Conservation (phyloP, 2,888 invertebrate genomes). For the Rutpela maculata region DNA sequence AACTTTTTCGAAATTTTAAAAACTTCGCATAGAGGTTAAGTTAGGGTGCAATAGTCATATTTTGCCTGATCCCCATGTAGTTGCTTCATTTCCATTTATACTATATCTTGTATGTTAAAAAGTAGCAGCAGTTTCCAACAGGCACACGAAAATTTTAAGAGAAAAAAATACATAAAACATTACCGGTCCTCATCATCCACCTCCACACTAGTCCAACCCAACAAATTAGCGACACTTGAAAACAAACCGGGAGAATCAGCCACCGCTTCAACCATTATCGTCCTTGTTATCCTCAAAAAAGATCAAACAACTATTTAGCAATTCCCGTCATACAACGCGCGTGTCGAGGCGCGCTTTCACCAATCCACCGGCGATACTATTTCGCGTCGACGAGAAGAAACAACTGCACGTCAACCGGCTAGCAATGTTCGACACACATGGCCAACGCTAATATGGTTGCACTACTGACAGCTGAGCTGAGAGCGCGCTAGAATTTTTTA, state of each 20-base stretch:
- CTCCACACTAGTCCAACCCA: conserved; percentile 61
- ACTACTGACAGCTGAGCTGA: not conserved
- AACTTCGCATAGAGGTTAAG: too few species aligned
- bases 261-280: conserved; percentile 56
- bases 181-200: conserved; percentile 68
- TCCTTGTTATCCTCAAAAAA: not conserved
- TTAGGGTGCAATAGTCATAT: too few species aligned
- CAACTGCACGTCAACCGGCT: conserved; percentile 56
- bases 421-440: conserved; percentile 45
- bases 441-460: conserved; percentile 31
- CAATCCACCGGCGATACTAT: not conserved
- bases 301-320: not conserved
- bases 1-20: too few species aligned
- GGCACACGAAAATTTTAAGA: not conserved
- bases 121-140: not conserved
- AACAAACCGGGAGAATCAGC: conserved; percentile 64
- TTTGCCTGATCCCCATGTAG: too few species aligned
- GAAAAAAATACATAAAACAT: conserved; percentile 4
- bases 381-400: conserved; percentile 39
- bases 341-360: conserved; percentile 12
- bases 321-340: not conserved
- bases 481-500: conserved; percentile 10
- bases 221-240: conserved; percentile 65
- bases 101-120: too few species aligned
- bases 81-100: too few species aligned